These are phyloP conservation scores for Ptychoptera contaminata DNA, from an alignment of 2,888 invertebrate genomes.

Conservation along the genomic window DNA sequence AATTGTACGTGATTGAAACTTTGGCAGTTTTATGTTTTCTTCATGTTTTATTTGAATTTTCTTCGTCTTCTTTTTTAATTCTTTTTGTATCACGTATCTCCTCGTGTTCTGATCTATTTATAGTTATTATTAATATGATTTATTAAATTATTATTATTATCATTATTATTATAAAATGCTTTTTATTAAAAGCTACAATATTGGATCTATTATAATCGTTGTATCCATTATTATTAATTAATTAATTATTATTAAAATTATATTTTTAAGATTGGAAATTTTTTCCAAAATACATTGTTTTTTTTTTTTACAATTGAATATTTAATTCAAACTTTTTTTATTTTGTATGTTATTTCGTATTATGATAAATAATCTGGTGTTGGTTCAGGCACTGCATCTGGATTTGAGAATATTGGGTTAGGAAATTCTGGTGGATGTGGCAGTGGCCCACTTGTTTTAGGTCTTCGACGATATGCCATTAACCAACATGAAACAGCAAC, in stretches of 20 bases:
- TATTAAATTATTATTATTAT: conserved; percentile 2
- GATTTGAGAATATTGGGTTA: conserved; percentile 77
- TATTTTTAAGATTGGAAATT: conserved; percentile 7
- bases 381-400: conserved; percentile 65
- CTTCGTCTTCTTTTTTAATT: conserved; percentile 2
- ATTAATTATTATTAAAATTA: conserved; percentile 10
- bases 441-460: conserved; percentile 74
- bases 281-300: conserved; percentile 8
- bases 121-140: conserved; percentile 10
- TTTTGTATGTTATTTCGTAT: conserved; percentile 13
- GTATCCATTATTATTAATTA: conserved; percentile 4
- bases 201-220: conserved; percentile 10
- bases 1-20: conserved; percentile 1
- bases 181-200: conserved; percentile 18
- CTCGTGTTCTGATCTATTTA: conserved; percentile 5
- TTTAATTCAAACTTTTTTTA: conserved; percentile 6
- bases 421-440: conserved; percentile 93
- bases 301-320: conserved; percentile 10
- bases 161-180: conserved; percentile 1
- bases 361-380: conserved; percentile 63
- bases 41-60: conserved; percentile 6
- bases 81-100: conserved; percentile 4
- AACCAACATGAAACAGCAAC: conserved; percentile 92
- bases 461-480: conserved; percentile 79
- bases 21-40: conserved; percentile 7